Conservation (phyloP, 2,113 vertebrate genomes). For the Chiloscyllium plagiosum region DNA sequence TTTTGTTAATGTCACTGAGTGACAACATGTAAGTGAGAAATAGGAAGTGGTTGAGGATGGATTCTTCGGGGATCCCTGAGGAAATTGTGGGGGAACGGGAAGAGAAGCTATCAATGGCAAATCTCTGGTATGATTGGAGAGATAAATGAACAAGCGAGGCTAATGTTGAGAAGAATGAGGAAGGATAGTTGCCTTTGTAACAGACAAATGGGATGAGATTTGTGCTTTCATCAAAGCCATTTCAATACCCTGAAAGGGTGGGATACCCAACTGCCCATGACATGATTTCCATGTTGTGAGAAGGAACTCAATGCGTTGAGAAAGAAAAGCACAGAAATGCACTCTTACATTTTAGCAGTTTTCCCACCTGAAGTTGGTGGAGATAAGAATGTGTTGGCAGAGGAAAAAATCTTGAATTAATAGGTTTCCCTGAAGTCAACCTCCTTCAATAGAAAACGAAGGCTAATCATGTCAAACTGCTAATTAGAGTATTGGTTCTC, state of each 20-base stretch:
- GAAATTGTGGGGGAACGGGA: neutral
- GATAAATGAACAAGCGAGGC: neutral
- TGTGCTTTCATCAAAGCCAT: neutral
- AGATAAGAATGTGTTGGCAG: neutral
- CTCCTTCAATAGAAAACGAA: neutral
- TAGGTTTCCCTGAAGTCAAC: neutral
- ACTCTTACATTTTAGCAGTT: neutral
- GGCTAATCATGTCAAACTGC: slow-evolving; percentile 4
- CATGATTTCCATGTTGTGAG: neutral
- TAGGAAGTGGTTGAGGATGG: too few relatives aligned
- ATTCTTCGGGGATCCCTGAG: neutral
- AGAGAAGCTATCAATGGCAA: neutral
- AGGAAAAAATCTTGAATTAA: neutral
- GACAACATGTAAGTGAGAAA: neutral
- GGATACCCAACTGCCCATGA: neutral
- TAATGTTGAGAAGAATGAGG: neutral
- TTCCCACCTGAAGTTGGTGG: too few relatives aligned
- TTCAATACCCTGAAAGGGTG: neutral
- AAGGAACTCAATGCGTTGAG: neutral
- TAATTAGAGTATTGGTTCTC: slow-evolving; percentile 9
- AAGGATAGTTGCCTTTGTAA: neutral
- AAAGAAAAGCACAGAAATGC: neutral
- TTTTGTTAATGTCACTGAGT: neutral
- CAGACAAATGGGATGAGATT: neutral
- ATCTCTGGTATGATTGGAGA: neutral